Conservation (phyloP, 2,888 invertebrate genomes). For the Patella pellucida region DNA sequence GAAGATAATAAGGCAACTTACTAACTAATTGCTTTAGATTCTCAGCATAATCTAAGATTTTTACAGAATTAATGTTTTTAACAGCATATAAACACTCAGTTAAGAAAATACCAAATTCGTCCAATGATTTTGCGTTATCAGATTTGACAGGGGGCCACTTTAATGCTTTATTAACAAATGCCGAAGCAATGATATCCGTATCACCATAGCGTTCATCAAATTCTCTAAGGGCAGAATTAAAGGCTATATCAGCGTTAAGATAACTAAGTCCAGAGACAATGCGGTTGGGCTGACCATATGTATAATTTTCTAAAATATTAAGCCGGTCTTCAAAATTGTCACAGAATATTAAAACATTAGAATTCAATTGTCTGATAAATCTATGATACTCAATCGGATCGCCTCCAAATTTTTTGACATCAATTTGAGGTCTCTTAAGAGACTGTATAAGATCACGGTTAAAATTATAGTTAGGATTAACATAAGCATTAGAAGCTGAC, state of each 20-base stretch:
- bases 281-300: not conserved
- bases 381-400: not conserved
- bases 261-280: not conserved
- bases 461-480: no score
- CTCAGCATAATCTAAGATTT: constrained; percentile 21
- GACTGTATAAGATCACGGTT: not conserved
- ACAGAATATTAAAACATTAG: not conserved
- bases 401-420: not conserved
- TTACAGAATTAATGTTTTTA: constrained; percentile 11
- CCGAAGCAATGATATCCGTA: constrained; percentile 20
- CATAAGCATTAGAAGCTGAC: no score
- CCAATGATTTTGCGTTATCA: constrained; percentile 20
- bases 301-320: not conserved
- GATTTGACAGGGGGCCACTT: constrained; percentile 24
- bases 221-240: constrained; percentile 12
- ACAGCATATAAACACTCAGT: constrained; percentile 24
- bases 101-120: constrained; percentile 25
- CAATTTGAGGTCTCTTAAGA: not conserved
- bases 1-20: constrained; percentile 21
- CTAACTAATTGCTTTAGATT: constrained; percentile 18
- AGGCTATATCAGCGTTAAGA: not conserved
- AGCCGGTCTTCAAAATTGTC: not conserved
- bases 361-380: constrained; percentile 6
- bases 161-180: constrained; percentile 27
- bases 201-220: constrained; percentile 24